A percentile compares a stretch with the other conserved stretches of the same genome.
phyloP scores from a whole-genome alignment of 2,797 vertebrate genomes.

The Tapirus indicus region DNA sequence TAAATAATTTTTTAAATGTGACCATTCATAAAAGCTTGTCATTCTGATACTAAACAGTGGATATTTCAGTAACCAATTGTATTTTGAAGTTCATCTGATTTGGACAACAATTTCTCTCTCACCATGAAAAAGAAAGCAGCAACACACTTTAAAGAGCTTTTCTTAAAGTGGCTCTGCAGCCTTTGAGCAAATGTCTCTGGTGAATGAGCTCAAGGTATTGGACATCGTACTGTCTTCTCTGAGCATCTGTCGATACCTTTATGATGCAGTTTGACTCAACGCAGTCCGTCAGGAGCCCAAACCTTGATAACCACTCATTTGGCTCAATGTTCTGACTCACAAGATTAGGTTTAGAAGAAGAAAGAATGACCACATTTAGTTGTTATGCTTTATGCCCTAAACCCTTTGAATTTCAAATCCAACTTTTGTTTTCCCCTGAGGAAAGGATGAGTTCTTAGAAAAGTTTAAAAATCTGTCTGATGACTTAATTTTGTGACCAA shows the following conservation, averaged over 20 bases:
- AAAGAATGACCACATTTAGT: not conserved
- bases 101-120: constrained; percentile 38
- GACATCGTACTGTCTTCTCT: not conserved
- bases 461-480: not conserved
- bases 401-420: not conserved
- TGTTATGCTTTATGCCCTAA: not conserved
- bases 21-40: constrained; percentile 36
- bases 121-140: not conserved
- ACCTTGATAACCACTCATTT: not conserved
- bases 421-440: not conserved
- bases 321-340: constrained; percentile 35
- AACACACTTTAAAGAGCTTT: not conserved
- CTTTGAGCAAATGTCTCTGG: constrained; percentile 6
- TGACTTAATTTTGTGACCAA: constrained; percentile 7
- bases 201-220: not conserved
- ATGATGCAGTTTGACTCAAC: not conserved
- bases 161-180: not conserved
- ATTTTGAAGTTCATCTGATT: constrained; percentile 62
- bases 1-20: constrained; percentile 60
- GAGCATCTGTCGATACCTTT: not conserved
- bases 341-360: not conserved
- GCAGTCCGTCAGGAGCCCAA: not conserved
- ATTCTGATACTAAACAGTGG: constrained; percentile 22
- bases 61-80: constrained; percentile 38
- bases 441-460: not conserved